Base-by-base conservation (phyloP, 2,797 vertebrate species). In the Falco naumanni region DNA sequence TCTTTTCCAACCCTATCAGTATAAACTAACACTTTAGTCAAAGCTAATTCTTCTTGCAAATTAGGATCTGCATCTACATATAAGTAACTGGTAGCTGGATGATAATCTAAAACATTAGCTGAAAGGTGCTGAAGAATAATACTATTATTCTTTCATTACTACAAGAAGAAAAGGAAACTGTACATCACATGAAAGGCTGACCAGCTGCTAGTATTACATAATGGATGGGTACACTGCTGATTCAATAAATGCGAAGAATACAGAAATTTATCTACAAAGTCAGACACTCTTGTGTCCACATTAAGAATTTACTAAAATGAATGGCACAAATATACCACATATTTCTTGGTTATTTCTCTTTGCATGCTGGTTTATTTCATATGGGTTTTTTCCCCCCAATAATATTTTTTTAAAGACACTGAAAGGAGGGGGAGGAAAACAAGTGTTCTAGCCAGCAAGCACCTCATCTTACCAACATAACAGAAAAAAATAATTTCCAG, bases 91-190 rank as follows among this genome's bases (percentile, higher is more conserved):
- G 45, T 66, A 57, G 76, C 39, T 64, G 48, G 48, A 48, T 89
- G 65, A 37, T 24, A 80, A 21, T 48, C 50, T 87, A 34, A 82
- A 72, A 29, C 33, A 48, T 60, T 18, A 89, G 53, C 60, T 90
- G 75, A 80, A 80, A 84, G 69, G 69, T 91, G 76, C 61, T 88
- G 83, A 92, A 76, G 82, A 96, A 65, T 87, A 89, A 92, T 80
- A 64, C 54, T 16, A 61, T 69, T 95, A 76, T 89, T 94, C 50
- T 84, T 4, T 79, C 43, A 50, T 79, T 82, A 33, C 63, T 63
- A 16, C 24, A 43, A 91, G 91, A 87, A 90, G 84, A 60, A 86
- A 84, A 95, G 76, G 87, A 94, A 94, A 79, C 69, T 69, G 48
- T 79, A 59, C 61, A 41, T 93, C 69, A 81, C 72, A 81, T 5